These are phyloP conservation scores for Homarus gammarus DNA, from an alignment of 2,888 invertebrate species.

Conservation along the genomic window DNA sequence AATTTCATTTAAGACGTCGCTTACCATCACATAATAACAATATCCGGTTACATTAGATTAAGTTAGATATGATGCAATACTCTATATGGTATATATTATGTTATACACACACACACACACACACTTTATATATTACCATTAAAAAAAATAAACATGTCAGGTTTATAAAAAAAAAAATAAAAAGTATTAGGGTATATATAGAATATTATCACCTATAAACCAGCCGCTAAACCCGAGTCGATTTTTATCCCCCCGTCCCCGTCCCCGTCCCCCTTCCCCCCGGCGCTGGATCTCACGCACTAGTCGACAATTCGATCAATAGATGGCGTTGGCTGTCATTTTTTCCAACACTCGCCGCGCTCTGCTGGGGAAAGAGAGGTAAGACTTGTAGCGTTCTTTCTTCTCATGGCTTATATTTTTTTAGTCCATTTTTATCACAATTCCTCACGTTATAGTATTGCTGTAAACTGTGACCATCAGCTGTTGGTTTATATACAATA, in stretches of 20 bases:
- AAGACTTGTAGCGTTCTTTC: not conserved
- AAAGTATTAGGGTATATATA: no score
- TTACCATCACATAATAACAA: no score
- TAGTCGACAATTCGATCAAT: slow-evolving; percentile 69
- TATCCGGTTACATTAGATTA: no score
- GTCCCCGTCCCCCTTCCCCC: slow-evolving; percentile 17
- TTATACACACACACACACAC: no score
- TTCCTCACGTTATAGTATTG: not conserved
- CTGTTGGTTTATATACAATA: no score
- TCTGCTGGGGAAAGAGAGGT: not conserved
- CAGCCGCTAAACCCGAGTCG: not conserved
- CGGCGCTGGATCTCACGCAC: slow-evolving; percentile 24
- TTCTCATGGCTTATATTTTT: not conserved
- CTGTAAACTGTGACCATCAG: not conserved
- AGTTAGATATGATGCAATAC: no score
- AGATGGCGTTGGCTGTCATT: slow-evolving; percentile 68
- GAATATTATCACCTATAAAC: no score
- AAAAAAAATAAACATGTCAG: no score
- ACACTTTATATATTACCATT: no score
- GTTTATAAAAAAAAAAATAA: no score
- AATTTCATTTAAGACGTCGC: no score
- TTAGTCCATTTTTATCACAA: not conserved
- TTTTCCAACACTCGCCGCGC: slow-evolving; percentile 48
- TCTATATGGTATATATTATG: no score
- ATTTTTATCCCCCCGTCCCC: not conserved